Base-by-base conservation (phyloP, 2,888 invertebrate species). In the Phyllotreta striolata region DNA sequence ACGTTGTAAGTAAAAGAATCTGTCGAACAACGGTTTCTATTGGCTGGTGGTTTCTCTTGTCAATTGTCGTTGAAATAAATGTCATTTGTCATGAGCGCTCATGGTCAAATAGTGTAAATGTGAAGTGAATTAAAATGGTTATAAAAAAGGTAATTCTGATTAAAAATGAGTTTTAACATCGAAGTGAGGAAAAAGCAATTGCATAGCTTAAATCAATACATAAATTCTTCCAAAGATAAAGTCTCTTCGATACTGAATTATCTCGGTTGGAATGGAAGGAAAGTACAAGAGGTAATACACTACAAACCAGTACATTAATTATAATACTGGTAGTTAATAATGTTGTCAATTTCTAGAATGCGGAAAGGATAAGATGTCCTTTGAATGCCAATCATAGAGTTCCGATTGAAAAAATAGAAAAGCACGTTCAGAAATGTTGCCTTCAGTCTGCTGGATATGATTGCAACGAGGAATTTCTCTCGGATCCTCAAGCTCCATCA, bases 391-490 rank as follows among this genome's bases (percentile, higher is more conserved):
- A 78, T 9, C 86, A 86, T 73, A 76, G 78, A 64, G 74, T 86
- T 46, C 77, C 80, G n/a, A 72, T 79, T 63, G 77, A 78, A 67
- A 79, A 73, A 40, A 70, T 82, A 6, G 77, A 81, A 34, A 73
- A 77, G 54, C 86, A 86, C 77, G 70, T 84, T 5, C 74, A 79
- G 46, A 77, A 75, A 66, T 86, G 86, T 73, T 77, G 78, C 43
- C 78, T 85, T 75, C 83, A 79, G 72, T 76, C 78, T 12, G 81
- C 83, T 71, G 84, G 84, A 58, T 86, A 86, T 68, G 69, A 73
- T 35, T 71, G 77, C 61, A 71, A 80, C 1, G 84, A 84, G 63
- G 44, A 79, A 8, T 82, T 84, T 64, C 73, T 85, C 49, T 83
- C 85, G 0, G 82, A 83, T 66, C 78, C 84, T 34, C 60, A 70